Conservation (phyloP, 2,888 invertebrate genomes). For the Cosmopolites sordidus region DNA sequence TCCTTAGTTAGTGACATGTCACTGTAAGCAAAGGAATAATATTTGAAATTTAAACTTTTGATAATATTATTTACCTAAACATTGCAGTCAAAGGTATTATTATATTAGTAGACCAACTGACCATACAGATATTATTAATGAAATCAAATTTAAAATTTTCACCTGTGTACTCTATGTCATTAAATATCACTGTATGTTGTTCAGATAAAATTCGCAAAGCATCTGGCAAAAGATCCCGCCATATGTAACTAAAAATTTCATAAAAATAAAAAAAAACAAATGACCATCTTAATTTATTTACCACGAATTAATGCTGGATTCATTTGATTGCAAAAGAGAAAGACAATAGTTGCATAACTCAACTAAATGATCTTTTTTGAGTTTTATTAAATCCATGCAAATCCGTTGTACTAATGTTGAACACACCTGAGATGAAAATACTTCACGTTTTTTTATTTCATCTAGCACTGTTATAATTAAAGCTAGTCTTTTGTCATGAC, state of each 20-base stretch:
- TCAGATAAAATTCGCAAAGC: slow-evolving; percentile 55
- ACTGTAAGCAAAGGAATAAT: slow-evolving; percentile 47
- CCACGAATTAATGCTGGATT: slow-evolving; percentile 50
- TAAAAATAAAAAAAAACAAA: neutral
- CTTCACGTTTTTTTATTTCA: slow-evolving; percentile 36
- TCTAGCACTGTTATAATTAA: slow-evolving; percentile 37
- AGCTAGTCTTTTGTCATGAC: slow-evolving; percentile 39
- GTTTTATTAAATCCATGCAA: slow-evolving; percentile 51
- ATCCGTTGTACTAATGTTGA: slow-evolving; percentile 53
- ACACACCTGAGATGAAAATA: slow-evolving; percentile 40
- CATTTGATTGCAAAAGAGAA: slow-evolving; percentile 52
- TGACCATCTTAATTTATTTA: slow-evolving; percentile 27
- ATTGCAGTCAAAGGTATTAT: slow-evolving; percentile 61
- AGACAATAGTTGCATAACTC: slow-evolving; percentile 56
- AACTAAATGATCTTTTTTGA: slow-evolving; percentile 52
- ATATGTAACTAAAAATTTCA: slow-evolving; percentile 50
- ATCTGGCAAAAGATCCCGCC: slow-evolving; percentile 66
- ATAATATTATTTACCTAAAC: slow-evolving; percentile 55
- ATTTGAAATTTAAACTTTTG: slow-evolving; percentile 3
- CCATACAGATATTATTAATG: slow-evolving; percentile 58
- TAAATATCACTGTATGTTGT: slow-evolving; percentile 53
- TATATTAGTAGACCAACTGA: slow-evolving; percentile 57
- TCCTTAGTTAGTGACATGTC: slow-evolving; percentile 57
- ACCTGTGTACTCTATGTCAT: slow-evolving; percentile 57
- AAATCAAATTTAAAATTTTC: slow-evolving; percentile 59